These are phyloP conservation scores for Sarcophaga caerulescens DNA, from an alignment of 2,888 invertebrate genomes.

Conservation along the genomic window DNA sequence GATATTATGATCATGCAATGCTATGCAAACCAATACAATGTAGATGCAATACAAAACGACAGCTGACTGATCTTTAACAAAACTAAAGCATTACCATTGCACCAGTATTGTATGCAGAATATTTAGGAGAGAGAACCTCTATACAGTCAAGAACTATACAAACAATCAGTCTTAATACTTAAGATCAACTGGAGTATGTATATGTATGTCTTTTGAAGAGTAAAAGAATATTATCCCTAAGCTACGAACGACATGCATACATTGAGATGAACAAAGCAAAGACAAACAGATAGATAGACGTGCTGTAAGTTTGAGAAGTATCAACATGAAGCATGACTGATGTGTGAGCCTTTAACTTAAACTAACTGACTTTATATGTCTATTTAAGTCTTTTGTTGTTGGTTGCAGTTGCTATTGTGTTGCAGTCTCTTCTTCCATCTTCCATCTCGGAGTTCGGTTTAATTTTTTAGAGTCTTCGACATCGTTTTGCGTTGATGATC, in stretches of 20 bases:
- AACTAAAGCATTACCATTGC: constrained; percentile 27
- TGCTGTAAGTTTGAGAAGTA: constrained; percentile 39
- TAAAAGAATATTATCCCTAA: constrained; percentile 7
- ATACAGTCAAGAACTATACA: constrained; percentile 27
- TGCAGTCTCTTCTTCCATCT: neutral
- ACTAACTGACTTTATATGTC: constrained; percentile 63
- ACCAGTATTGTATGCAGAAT: constrained; percentile 13
- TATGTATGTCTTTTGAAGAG: constrained; percentile 30
- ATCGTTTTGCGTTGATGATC: constrained; percentile 52
- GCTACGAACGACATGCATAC: neutral
- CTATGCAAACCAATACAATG: constrained; percentile 8
- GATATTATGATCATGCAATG: constrained; percentile 19
- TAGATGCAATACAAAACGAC: constrained; percentile 57
- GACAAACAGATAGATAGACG: neutral
- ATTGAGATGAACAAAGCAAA: neutral
- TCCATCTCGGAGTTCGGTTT: neutral
- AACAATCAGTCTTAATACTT: constrained; percentile 40
- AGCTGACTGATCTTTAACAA: constrained; percentile 64
- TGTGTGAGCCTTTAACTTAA: constrained; percentile 55
- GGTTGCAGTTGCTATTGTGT: constrained; percentile 15
- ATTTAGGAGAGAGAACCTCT: neutral
- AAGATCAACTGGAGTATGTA: constrained; percentile 19
- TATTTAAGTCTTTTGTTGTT: constrained; percentile 27
- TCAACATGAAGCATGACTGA: constrained; percentile 57
- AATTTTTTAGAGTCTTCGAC: constrained; percentile 28